Evolutionary conservation across 2,888 invertebrate species (phyloP), one percentile per base, ranked within the genome.

Genomic region (Pecten maximus): DNA sequence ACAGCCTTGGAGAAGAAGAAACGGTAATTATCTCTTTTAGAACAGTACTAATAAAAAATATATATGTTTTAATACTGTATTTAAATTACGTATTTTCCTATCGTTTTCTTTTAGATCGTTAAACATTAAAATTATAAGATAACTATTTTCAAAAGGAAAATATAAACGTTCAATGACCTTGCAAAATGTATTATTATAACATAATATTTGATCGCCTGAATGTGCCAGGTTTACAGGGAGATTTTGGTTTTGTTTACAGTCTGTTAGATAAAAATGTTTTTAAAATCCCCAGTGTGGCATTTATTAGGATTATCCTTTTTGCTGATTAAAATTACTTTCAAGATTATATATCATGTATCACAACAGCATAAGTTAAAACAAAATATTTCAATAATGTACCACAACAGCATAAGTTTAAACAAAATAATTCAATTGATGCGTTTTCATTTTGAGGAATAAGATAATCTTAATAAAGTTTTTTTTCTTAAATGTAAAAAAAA

Each of bases 121-220:
- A 23, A 54, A n/a, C 54, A 23, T 54, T 54, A 54, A 15, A 35
- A 35, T 35, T 74, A 8, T 74, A 35, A 74, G 35, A 74, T 74
- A 2, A 74, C 10, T 74, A 74, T 74, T 74, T 54, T 74, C 74
- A 74, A 74, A 23, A 74, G 28, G 74, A 60, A 35, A 74, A 74
- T 74, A 35, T 35, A 35, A 28, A 74, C 28, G 74, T 74, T 74
- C 35, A 74, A 74, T 74, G 74, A 74, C 74, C 74, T 74, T 74
- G 74, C 74, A 74, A 74, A 74, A 74, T 74, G 35, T 74, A 35
- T 74, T 28, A 54, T 74, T 74, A 74, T 74, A 35, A 74, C 74
- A 74, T 74, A 74, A 74, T 74, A 10, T 54, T 74, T 74, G 74
- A 74, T 74, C 23, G 35, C 74, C 28, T 74, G 35, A 35, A 8